phyloP scores from a whole-genome alignment of 2,113 vertebrate genomes.

The Xerus inauris region DNA sequence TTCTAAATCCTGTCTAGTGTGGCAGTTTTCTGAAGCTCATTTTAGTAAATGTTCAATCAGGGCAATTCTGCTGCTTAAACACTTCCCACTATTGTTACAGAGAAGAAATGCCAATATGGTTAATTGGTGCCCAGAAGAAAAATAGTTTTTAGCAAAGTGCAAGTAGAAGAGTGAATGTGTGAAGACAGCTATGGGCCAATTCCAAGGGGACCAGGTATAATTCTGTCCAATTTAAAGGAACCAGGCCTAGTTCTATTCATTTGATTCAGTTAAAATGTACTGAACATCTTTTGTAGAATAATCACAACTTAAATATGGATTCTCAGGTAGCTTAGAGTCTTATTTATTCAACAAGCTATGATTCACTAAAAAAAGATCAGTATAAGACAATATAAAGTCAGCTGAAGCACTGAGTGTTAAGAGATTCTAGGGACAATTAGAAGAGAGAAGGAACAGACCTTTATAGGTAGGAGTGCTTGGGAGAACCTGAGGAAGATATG shows the following conservation, averaged over 20 bases:
- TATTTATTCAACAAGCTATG: not conserved
- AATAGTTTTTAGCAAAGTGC: not conserved
- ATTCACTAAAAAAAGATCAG: not conserved
- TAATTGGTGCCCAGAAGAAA: not conserved
- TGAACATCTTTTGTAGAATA: not conserved
- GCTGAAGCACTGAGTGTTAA: not conserved
- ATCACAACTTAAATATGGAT: not conserved
- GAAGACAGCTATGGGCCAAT: not conserved
- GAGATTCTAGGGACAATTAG: not conserved
- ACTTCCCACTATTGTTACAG: not conserved
- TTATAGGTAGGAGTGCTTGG: not conserved
- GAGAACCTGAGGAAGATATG: not conserved
- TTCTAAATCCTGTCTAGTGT: not conserved
- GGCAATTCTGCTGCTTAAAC: not conserved
- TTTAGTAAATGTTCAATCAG: not conserved
- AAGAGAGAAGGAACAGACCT: not conserved
- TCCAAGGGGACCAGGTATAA: not conserved
- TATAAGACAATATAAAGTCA: not conserved
- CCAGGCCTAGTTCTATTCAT: not conserved
- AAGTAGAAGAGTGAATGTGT: not conserved
- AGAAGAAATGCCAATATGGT: not conserved
- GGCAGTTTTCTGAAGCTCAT: not conserved
- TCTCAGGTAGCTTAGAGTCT: not conserved
- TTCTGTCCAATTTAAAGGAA: not conserved
- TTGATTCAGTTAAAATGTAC: not conserved